Evolutionary conservation across 2,888 invertebrate species (phyloP).

Genomic region (Caradrina clavipalpis): DNA sequence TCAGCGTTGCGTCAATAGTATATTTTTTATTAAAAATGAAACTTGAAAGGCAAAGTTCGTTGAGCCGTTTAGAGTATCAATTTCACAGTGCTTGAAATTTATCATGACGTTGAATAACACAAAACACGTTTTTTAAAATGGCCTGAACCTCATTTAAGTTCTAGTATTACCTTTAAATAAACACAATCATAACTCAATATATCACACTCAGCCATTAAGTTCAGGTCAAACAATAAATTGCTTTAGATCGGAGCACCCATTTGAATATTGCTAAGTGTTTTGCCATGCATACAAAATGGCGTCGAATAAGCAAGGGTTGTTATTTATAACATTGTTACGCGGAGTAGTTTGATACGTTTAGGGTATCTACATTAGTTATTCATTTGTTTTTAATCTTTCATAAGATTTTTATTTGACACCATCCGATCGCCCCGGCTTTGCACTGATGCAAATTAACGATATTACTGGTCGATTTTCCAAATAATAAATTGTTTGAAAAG

Average conservation of each 20-base stretch:
- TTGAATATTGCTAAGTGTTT: constrained; percentile 62
- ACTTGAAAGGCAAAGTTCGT: too few relatives aligned
- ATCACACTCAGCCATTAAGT: constrained; percentile 40
- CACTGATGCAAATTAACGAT: too few relatives aligned
- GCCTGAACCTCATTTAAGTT: neutral
- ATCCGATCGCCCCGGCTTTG: too few relatives aligned
- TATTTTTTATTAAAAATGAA: too few relatives aligned
- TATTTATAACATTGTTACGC: constrained; percentile 32
- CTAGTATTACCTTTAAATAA: constrained; percentile 9
- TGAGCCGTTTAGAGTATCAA: neutral
- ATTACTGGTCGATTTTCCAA: too few relatives aligned
- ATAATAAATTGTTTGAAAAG: too few relatives aligned
- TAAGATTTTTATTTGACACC: constrained; percentile 13
- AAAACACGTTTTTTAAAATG: neutral
- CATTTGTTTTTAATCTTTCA: constrained; percentile 9
- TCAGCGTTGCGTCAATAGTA: too few relatives aligned
- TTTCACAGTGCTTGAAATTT: neutral
- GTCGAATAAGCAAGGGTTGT: constrained; percentile 39
- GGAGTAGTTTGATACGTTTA: constrained; percentile 36
- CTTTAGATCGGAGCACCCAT: constrained; percentile 48
- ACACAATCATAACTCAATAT: constrained; percentile 36
- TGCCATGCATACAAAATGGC: constrained; percentile 60
- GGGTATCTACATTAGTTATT: constrained; percentile 37
- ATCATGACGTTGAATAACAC: neutral
- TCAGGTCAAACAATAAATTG: constrained; percentile 54